Evolutionary conservation across 1,140 invertebrate species (phyloP).

Genomic region (Drosophila lacteicornis): DNA sequence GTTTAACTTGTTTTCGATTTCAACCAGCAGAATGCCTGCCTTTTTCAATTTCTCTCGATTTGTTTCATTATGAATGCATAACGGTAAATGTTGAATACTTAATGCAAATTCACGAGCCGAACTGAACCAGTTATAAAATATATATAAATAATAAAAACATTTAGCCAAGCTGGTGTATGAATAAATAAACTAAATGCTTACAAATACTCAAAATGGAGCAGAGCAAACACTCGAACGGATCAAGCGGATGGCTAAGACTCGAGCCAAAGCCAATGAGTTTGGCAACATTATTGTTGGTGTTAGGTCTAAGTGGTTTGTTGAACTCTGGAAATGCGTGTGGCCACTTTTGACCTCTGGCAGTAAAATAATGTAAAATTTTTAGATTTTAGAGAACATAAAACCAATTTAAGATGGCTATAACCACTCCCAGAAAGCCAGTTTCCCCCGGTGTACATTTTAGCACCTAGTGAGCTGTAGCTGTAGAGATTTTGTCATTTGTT

Average conservation of each 20-base stretch:
- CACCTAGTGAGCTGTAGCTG: constrained; percentile 26
- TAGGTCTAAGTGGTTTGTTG: constrained; percentile 32
- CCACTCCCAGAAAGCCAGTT: constrained; percentile 28
- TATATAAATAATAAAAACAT: constrained; percentile 21
- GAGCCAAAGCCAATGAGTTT: constrained; percentile 2
- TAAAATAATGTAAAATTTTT: not conserved
- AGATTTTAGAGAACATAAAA: not conserved
- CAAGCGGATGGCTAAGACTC: constrained; percentile 11
- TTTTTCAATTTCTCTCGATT: constrained; percentile 38
- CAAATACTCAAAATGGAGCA: constrained; percentile 24
- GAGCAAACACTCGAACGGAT: constrained; percentile 39
- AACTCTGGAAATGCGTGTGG: constrained; percentile 28
- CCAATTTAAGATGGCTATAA: constrained; percentile 8
- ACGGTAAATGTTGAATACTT: constrained; percentile 75
- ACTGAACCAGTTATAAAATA: constrained; percentile 57
- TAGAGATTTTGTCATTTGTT: constrained; percentile 35
- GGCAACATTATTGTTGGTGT: not conserved
- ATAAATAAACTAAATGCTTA: constrained; percentile 12
- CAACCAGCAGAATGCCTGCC: constrained; percentile 22
- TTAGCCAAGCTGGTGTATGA: constrained; percentile 4
- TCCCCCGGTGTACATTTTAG: constrained; percentile 18
- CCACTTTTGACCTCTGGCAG: constrained; percentile 31
- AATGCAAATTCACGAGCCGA: constrained; percentile 39
- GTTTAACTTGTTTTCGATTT: constrained; percentile 69
- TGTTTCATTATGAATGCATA: constrained; percentile 52